phyloP scores from a whole-genome alignment of 2,113 vertebrate genomes.

The Falcunculus frontatus region DNA sequence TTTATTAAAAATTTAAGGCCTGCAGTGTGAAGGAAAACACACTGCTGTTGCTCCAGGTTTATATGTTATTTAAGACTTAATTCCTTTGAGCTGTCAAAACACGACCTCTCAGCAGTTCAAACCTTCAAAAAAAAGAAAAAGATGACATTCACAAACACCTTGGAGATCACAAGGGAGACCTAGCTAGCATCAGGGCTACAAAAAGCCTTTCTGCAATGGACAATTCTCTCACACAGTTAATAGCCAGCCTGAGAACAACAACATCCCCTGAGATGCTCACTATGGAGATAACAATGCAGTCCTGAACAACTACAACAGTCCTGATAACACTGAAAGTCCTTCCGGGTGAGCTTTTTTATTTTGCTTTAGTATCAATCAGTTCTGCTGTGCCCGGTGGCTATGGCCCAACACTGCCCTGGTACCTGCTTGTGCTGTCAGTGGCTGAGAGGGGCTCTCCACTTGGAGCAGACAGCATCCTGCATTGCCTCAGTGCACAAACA shows the following conservation, averaged over 20 bases:
- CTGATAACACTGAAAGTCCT: no score
- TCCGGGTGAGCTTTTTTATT: neutral
- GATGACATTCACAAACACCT: neutral
- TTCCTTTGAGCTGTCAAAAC: neutral
- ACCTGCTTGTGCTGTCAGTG: neutral
- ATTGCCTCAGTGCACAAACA: neutral
- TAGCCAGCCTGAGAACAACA: neutral
- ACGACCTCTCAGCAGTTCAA: neutral
- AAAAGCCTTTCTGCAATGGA: neutral
- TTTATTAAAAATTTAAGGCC: neutral
- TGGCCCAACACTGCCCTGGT: neutral
- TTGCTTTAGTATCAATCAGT: neutral
- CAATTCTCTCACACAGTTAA: neutral
- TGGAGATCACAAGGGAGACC: neutral
- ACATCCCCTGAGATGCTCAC: neutral
- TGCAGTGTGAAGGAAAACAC: neutral
- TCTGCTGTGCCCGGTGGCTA: neutral
- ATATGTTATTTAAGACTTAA: neutral
- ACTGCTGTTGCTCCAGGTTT: neutral
- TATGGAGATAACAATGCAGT: neutral
- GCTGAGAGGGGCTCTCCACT: neutral
- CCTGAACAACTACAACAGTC: no score
- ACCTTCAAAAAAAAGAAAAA: neutral
- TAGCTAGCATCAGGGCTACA: neutral
- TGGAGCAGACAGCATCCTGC: neutral